phyloP scores from a whole-genome alignment of 2,888 invertebrate genomes.

The Leptopilina syphax region DNA sequence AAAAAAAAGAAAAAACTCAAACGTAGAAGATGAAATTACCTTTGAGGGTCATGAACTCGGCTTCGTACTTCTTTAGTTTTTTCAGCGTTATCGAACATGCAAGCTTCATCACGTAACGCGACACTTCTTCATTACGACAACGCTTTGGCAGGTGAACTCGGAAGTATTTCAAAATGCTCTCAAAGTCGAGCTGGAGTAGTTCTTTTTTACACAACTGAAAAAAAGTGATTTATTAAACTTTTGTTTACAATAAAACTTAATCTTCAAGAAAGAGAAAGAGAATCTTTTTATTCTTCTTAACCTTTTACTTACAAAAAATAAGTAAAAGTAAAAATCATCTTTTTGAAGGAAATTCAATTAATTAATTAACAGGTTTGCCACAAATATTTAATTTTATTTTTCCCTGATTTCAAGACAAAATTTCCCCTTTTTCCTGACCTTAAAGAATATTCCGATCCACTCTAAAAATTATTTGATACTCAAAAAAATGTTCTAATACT shows the following conservation, averaged over 20 bases:
- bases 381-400: too few relatives aligned
- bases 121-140: conserved; percentile 93
- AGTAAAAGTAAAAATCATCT: neutral
- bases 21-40: conserved; percentile 79
- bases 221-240: neutral
- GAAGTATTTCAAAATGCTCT: conserved; percentile 98
- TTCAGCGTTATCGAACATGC: conserved; percentile 96
- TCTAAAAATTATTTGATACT: too few relatives aligned
- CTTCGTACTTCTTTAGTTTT: conserved; percentile 95
- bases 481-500: too few relatives aligned
- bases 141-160: conserved; percentile 97
- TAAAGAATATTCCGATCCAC: too few relatives aligned
- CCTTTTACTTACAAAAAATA: too few relatives aligned
- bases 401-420: too few relatives aligned
- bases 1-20: conserved; percentile 56
- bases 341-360: neutral
- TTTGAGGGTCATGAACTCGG: conserved; percentile 89
- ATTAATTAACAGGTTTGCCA: too few relatives aligned
- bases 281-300: too few relatives aligned
- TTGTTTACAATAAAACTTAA: neutral
- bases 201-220: conserved; percentile 90
- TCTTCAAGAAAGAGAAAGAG: neutral
- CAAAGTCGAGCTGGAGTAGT: conserved; percentile 95
- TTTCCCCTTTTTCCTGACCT: too few relatives aligned
- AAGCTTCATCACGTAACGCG: conserved; percentile 91